phyloP scores from a whole-genome alignment of 2,797 vertebrate species.

The Carduelis carduelis region DNA sequence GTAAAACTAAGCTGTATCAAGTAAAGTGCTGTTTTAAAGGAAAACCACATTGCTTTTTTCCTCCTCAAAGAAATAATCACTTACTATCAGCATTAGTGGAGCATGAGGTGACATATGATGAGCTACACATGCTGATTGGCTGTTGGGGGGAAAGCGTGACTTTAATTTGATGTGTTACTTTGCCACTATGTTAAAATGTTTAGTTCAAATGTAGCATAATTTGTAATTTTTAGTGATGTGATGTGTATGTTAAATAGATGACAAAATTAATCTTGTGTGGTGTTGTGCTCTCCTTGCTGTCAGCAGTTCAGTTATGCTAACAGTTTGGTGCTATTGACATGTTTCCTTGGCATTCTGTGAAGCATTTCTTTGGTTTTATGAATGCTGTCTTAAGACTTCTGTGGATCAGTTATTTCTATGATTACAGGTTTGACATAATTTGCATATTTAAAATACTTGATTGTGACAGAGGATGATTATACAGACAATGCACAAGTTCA shows the following conservation, averaged over 20 bases:
- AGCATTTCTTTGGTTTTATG: not conserved
- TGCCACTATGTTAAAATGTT: not conserved
- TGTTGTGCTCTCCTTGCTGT: not conserved
- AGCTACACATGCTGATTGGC: not conserved
- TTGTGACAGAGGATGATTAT: not conserved
- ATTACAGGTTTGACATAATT: not conserved
- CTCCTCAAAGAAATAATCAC: not conserved
- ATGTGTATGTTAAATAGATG: not conserved
- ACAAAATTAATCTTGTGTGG: not conserved
- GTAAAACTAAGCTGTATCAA: not conserved
- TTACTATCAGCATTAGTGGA: not conserved
- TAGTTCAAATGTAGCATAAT: not conserved
- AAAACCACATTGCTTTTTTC: not conserved
- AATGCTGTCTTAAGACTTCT: not conserved
- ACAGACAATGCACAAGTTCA: not conserved
- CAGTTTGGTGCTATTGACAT: not conserved
- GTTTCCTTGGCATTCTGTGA: not conserved
- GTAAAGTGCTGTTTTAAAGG: not conserved
- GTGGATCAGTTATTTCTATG: not conserved
- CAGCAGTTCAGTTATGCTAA: not conserved
- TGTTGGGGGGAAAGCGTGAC: not conserved
- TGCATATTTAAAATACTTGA: not conserved
- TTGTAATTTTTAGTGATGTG: not conserved
- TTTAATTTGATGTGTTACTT: not conserved
- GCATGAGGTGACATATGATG: accelerated